Conservation (phyloP, 2,113 vertebrate species). For the Zingel zingel region DNA sequence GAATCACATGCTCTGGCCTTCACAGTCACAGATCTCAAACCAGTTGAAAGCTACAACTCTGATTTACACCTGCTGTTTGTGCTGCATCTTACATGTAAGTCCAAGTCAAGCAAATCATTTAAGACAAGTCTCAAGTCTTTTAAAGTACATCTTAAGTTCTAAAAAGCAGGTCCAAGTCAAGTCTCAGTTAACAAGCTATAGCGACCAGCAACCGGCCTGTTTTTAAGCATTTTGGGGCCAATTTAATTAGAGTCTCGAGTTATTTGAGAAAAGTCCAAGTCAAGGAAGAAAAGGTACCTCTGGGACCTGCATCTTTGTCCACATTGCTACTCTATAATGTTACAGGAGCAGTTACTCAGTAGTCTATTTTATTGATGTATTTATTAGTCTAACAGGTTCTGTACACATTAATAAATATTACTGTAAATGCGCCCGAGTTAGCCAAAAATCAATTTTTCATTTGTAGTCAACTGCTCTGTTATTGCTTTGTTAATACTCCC, state of each 20-base stretch:
- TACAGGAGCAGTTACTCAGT: neutral
- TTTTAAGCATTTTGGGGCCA: neutral
- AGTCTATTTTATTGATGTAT: neutral
- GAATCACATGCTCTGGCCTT: neutral
- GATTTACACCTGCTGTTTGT: neutral
- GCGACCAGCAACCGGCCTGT: neutral
- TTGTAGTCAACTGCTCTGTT: neutral
- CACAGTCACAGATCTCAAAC: neutral
- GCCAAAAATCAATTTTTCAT: neutral
- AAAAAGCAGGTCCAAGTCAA: neutral
- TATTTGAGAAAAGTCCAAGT: neutral
- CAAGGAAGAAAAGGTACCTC: neutral
- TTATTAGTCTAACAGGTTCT: neutral
- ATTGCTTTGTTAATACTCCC: neutral
- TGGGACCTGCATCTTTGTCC: neutral
- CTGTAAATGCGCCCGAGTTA: neutral
- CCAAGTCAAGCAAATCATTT: neutral
- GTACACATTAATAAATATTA: conserved; percentile 3
- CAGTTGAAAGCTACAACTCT: neutral
- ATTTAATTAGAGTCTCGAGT: neutral
- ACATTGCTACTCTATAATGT: neutral
- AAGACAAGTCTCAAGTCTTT: neutral
- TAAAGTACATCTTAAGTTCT: neutral
- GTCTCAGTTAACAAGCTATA: neutral
- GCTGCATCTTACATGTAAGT: neutral